These are phyloP conservation scores for Catostylus mosaicus DNA, from an alignment of 30 jellyfish, hydroid and myxozoan species.

Conservation along the genomic window DNA sequence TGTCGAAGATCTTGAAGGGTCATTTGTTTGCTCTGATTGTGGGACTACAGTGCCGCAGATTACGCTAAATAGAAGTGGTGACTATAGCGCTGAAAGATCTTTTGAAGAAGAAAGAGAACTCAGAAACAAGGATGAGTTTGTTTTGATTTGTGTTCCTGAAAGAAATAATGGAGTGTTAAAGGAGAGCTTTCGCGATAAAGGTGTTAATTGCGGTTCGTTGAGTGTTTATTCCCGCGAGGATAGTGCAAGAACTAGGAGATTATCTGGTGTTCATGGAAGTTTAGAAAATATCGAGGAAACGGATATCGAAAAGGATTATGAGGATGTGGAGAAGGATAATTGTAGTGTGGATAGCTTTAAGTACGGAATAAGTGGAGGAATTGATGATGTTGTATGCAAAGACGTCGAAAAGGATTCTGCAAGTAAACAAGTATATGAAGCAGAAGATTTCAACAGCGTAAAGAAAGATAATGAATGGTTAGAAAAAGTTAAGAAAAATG, in stretches of 20 bases:
- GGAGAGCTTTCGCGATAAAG: background rate
- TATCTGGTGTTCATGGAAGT: constrained; percentile 26
- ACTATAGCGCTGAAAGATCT: background rate
- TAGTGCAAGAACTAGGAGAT: constrained; percentile 7
- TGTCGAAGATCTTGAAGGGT: constrained; percentile 67
- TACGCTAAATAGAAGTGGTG: constrained; percentile 1
- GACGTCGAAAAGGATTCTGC: background rate
- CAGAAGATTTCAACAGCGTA: background rate
- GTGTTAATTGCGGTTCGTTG: background rate
- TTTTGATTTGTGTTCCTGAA: constrained; percentile 34
- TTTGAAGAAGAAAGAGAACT: background rate
- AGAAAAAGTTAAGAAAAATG: no score
- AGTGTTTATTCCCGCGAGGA: constrained; percentile 18
- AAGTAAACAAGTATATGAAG: background rate
- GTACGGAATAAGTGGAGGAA: background rate
- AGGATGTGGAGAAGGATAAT: background rate
- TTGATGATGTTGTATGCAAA: background rate
- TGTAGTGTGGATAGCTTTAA: background rate
- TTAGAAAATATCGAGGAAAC: constrained; percentile 25
- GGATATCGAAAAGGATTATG: constrained; percentile 9
- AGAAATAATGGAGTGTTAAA: background rate
- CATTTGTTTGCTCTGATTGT: constrained; percentile 68
- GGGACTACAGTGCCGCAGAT: constrained; percentile 54
- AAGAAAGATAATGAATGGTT: no score
- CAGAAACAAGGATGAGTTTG: constrained; percentile 51